These are phyloP conservation scores for Drosophila demipolita DNA, from an alignment of 2,888 invertebrate species.

Conservation along the genomic window DNA sequence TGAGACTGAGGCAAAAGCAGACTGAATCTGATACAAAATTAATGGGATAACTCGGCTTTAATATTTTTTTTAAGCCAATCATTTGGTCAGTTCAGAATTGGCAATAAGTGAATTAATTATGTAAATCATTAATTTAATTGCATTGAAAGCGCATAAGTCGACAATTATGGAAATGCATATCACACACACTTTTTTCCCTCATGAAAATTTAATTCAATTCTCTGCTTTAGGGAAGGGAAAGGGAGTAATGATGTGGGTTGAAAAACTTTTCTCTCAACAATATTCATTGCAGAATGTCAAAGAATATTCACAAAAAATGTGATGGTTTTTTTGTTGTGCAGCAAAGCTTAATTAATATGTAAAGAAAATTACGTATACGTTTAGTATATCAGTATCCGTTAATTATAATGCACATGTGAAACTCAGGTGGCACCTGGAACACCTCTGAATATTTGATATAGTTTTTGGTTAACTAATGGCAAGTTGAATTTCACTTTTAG, in stretches of 20 bases:
- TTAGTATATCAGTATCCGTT: not conserved
- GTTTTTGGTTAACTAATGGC: not conserved
- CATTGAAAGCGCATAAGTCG: slow-evolving; percentile 15
- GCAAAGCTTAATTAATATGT: not conserved
- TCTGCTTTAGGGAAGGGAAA: not conserved
- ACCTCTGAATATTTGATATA: not conserved
- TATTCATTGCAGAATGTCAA: not conserved
- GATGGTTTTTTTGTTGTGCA: not conserved
- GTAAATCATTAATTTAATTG: slow-evolving; percentile 15
- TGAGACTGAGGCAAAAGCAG: not conserved
- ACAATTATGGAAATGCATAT: slow-evolving; percentile 8
- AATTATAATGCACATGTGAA: not conserved
- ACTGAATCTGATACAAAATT: slow-evolving; percentile 4
- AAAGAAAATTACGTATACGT: not conserved
- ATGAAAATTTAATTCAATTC: slow-evolving; percentile 1
- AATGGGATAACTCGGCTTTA: slow-evolving; percentile 7
- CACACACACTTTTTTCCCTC: slow-evolving; percentile 1
- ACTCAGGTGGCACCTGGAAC: not conserved
- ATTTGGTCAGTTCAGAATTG: slow-evolving; percentile 12
- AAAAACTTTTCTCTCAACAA: not conserved
- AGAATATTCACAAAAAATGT: not conserved
- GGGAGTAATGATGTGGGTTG: not conserved
- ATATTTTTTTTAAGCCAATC: slow-evolving; percentile 8
- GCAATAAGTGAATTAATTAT: slow-evolving; percentile 32
- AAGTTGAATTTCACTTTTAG: not conserved